Evolutionary conservation across 2,797 vertebrate genomes (phyloP), one percentile per base, ranked within the genome.

Genomic region (Pangasius macronema): DNA sequence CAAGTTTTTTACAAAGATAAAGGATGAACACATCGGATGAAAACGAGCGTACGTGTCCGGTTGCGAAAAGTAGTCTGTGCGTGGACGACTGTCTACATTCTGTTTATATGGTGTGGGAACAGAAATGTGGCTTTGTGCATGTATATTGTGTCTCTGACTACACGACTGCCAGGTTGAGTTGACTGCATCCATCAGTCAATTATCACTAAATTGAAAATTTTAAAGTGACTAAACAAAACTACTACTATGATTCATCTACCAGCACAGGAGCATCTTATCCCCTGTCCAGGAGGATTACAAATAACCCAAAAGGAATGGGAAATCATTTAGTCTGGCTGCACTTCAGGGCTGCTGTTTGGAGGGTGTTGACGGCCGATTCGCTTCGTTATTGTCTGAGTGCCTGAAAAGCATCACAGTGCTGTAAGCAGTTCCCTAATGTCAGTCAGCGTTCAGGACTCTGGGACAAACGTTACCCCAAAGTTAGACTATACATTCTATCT

Each of bases 401-500:
- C 87, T 90, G 85, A 77, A 91, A 85, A 73, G 59, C 84, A 85
- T 87, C 76, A 80, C 85, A 49, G 55, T 18, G 33, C 81, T 90
- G 36, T 83, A 77, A 73, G 72, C 65, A 70, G 81, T 89, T 87
- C 83, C 46, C 42, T 42, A 70, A 85, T 87, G 85, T 77, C 82
- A 75, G 84, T 83, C 76, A 86, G 72, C 2, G 18, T 59, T 51
- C 63, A 65, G n/a, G 57, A 46, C 14, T 46, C 18, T 4, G 39
- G n/a, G 22, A 51, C 90, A 91, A 93, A 94, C 91, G 90, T 91
- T 87, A 67, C 89, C 91, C 91, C 89, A 93, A 90, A 91, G 92
- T 94, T 92, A 91, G 91, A 89, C 91, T 83, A 20, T 22, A 49
- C 18, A 33, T 65, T 49, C 5, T 5, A 1, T 49, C 27, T 22